A percentile compares a stretch with the other conserved stretches of the same genome.
Conservation (phyloP, 2,113 vertebrate genomes). For the Tympanuchus pallidicinctus region DNA sequence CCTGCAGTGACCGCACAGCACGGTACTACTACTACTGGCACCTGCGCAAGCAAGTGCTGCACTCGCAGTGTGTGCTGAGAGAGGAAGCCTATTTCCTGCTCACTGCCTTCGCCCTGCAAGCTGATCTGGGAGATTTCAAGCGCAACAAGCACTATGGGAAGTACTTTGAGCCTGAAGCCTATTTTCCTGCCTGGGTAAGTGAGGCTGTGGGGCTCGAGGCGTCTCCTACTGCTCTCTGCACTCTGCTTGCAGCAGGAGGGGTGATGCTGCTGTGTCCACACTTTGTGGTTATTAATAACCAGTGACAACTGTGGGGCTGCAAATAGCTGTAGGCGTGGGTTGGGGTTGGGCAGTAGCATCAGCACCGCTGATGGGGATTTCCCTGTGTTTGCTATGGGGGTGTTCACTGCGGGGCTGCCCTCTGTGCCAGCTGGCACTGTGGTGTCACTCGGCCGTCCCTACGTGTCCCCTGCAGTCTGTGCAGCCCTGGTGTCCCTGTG, state of each 20-base stretch:
- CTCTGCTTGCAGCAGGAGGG: not conserved
- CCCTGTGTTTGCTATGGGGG: not conserved
- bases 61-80: constrained; percentile 91
- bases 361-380: not conserved
- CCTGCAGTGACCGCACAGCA: constrained; percentile 88
- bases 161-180: constrained; percentile 96
- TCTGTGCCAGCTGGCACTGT: accelerated
- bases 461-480: too few relatives aligned
- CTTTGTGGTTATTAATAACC: not conserved
- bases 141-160: constrained; percentile 95
- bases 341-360: not conserved
- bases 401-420: accelerated
- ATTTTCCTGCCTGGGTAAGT: constrained; percentile 95
- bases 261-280: not conserved
- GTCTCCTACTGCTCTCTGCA: not conserved
- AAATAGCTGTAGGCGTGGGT: accelerated
- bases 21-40: constrained; percentile 99
- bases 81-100: constrained; percentile 98
- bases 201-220: not conserved
- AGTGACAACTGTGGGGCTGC: not conserved
- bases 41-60: constrained; percentile 94
- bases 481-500: not conserved
- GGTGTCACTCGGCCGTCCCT: accelerated
- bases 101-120: constrained; percentile 96
- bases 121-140: constrained; percentile 97